phyloP scores from a whole-genome alignment of 2,797 vertebrate genomes.

The Ataeniobius toweri region DNA sequence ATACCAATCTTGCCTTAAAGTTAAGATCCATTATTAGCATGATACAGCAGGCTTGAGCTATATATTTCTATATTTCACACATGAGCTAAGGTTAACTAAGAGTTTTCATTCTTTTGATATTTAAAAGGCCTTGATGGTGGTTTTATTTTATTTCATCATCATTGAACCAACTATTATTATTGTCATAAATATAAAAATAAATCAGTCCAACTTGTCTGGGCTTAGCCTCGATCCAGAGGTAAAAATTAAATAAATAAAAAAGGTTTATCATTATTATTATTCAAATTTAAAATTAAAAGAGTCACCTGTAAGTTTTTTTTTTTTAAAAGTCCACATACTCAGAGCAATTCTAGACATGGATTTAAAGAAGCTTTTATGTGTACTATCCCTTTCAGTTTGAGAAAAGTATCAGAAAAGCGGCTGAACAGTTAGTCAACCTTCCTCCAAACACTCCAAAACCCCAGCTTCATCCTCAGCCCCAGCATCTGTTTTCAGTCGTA shows the following conservation, averaged over 20 bases:
- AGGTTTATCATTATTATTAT: not conserved
- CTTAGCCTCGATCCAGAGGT: not conserved
- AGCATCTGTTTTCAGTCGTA: slow-evolving; percentile 74
- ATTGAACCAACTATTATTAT: not conserved
- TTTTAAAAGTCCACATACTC: not conserved
- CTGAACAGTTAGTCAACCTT: slow-evolving; percentile 76
- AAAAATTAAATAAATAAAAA: not conserved
- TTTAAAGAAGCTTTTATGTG: slow-evolving; percentile 68
- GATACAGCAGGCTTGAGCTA: not conserved
- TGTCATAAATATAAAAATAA: not conserved
- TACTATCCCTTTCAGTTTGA: slow-evolving; percentile 85
- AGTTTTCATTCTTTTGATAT: slow-evolving; percentile 6
- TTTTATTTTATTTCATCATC: slow-evolving; percentile 27
- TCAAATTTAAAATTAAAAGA: slow-evolving; percentile 7
- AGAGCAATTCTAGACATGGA: slow-evolving; percentile 14
- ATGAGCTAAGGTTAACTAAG: not conserved
- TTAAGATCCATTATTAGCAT: too few relatives aligned
- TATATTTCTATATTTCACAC: not conserved
- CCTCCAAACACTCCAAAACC: slow-evolving; percentile 75
- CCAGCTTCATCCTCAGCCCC: slow-evolving; percentile 60
- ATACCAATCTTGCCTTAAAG: too few relatives aligned
- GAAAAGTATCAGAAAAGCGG: slow-evolving; percentile 81
- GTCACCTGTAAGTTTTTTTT: slow-evolving; percentile 19
- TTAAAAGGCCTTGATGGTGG: slow-evolving; percentile 19
- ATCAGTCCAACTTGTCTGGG: not conserved